Base-by-base conservation (phyloP, 2,888 invertebrate genomes). In the Campoletis raptor region DNA sequence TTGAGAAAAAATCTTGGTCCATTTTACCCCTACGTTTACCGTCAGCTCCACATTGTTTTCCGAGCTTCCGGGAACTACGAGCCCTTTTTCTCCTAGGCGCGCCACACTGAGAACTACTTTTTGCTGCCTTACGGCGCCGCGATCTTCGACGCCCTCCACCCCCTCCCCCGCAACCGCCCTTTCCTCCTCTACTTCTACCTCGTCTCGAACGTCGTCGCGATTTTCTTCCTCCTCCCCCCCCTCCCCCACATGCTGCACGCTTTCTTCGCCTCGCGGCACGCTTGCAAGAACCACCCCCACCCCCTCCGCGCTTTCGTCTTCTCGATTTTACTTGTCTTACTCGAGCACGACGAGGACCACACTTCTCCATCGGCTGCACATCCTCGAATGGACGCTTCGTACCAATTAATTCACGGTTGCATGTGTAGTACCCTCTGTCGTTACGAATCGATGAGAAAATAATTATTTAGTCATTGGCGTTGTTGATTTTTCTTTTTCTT, bases 401-500 rank as follows among this genome's bases (percentile, higher is more conserved):
- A 18, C 72, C 64, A 30, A 88, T 37, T 21, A 85, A 77, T 15
- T 91, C 90, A 2, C 74, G 85, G 40, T 90, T 90, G 87, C 89
- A 92, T 0, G 90, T 85, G 86, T 91, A 92, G 72, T 88, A 88
- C n/a, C 92, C 92, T 6, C 92, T 92, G 84, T 12, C 9, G 6
- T 37, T 37, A 6, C n/a, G 54, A n/a, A n/a, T 15, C 24, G 30
- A 15, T 12, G 9, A 48, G 15, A 45, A 24, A 72, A 40, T 15
- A 40, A 40, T 10, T 36, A n/a, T 37, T 21, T 10, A 42, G 6
- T 21, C 10, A 15, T 37, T 21, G 6, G 15, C 12, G 0, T 30
- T 2, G 18, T 36, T 18, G 15, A 2, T 24, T 61, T 24, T 61
- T 30, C 7, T 66, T 24, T 61, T 24, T 61, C 12, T 4, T 66